A percentile compares a stretch with the other conserved stretches of the same genome.
Conservation (phyloP, 2,797 vertebrate genomes). For the Podargus strigoides region DNA sequence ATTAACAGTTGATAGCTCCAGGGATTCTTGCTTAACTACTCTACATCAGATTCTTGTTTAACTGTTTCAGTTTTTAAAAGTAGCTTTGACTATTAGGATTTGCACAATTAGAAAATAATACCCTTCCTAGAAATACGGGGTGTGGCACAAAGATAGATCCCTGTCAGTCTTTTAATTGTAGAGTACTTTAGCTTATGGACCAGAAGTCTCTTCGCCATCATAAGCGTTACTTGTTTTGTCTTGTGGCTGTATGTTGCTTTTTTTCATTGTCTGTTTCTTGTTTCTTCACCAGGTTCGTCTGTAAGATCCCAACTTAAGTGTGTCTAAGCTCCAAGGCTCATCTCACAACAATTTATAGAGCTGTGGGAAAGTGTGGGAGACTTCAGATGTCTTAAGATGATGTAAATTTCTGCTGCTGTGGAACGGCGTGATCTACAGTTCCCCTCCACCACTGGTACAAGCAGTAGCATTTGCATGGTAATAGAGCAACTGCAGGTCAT, state of each 20-base stretch:
- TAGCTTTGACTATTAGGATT: not conserved
- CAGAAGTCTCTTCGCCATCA: not conserved
- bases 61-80: not conserved
- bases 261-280: not conserved
- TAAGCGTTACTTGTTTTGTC: not conserved
- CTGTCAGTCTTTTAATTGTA: not conserved
- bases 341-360: not conserved
- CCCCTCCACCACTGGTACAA: not conserved
- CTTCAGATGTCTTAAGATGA: not conserved
- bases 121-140: not conserved
- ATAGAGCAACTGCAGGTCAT: not conserved
- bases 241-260: not conserved
- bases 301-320: not conserved
- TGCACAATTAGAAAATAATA: not conserved
- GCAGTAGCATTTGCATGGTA: not conserved
- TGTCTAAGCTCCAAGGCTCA: not conserved
- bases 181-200: not conserved
- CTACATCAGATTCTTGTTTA: too few species aligned
- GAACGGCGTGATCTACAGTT: not conserved
- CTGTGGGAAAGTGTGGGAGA: not conserved
- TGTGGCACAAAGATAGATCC: not conserved
- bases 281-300: not conserved
- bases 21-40: too few species aligned
- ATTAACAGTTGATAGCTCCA: too few species aligned
- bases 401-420: not conserved